Conservation (phyloP, 2,888 invertebrate genomes). For the Sturmia bella region DNA sequence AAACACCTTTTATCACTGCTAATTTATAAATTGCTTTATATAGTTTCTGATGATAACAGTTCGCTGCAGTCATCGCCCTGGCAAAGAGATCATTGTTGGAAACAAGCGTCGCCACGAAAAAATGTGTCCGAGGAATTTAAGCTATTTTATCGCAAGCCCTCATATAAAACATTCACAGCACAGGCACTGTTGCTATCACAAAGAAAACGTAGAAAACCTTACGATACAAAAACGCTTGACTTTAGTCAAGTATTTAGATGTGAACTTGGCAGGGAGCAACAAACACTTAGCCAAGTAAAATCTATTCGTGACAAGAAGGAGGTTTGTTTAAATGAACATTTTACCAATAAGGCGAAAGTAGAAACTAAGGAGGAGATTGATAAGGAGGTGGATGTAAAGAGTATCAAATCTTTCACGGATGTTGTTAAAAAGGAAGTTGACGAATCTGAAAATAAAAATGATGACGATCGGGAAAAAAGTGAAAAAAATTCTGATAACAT, state of each 20-base stretch:
- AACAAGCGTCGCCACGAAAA: constrained; percentile 89
- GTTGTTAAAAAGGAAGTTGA: constrained; percentile 23
- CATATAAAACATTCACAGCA: constrained; percentile 74
- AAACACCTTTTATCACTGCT: background rate
- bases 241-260: constrained; percentile 38
- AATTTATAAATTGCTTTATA: constrained; percentile 70
- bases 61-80: constrained; percentile 95
- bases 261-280: background rate
- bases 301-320: constrained; percentile 2
- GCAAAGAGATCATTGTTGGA: constrained; percentile 95
- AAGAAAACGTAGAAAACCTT: constrained; percentile 86
- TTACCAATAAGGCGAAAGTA: background rate
- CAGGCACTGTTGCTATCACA: constrained; percentile 76
- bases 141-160: constrained; percentile 83
- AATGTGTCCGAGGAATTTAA: constrained; percentile 89
- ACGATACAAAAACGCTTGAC: constrained; percentile 81
- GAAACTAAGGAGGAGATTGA: background rate
- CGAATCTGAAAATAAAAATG: constrained; percentile 11
- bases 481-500: constrained; percentile 30
- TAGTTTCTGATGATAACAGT: constrained; percentile 94
- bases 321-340: constrained; percentile 31
- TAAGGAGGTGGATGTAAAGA: background rate
- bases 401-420: constrained; percentile 21
- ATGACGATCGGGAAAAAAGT: constrained; percentile 43
- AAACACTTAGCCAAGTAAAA: constrained; percentile 22